Base-by-base conservation (phyloP, 2,113 vertebrate species). In the Ailurus styani region DNA sequence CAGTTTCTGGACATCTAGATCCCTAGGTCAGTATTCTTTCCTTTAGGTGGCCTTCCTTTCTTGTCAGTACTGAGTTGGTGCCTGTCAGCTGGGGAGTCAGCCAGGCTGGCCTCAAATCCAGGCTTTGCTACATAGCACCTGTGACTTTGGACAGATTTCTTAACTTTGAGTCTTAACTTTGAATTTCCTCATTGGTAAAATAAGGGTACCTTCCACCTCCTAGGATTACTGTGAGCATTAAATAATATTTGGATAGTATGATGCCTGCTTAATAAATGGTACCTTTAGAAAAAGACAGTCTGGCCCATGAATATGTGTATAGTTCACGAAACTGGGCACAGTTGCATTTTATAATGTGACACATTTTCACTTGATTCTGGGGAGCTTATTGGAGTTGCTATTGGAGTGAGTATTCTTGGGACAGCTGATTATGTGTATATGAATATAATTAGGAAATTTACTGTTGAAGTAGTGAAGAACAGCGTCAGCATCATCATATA, bases 131-230 rank as follows among this genome's bases (percentile, higher is more conserved):
- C 72, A 42, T n/a, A 82, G 34, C 77, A 88, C 34, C 83, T 93
- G 29, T 81, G 64, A 70, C 64, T 93, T 93, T 45, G 78, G 47
- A 82, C 64, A 93, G 55, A 90, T 90, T 62, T 96, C 84, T 94
- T 87, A 78, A 83, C 52, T 66, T 60, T 55, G 84, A 52, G 18
- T 95, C 78, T 89, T 57, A 57, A 57, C 21, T 57, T 57, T 57
- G 55, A 57, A 6, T 95, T 87, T 70, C n/a, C 75, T 86, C 20
- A 68, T 90, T 66, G 87, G 25, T 82, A 70, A 93, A 78, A 45
- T 78, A 50, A 42, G n/a, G 57, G 18, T 79, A 15, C 1, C 14
- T 90, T 54, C 40, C 11, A 77, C n/a, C 18, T 75, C 50, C n/a
- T 94, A 54, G 40, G 42, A 62, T 87, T 70, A 70, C 78, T 83